phyloP scores from a whole-genome alignment of 2,797 vertebrate genomes.

The Syndactyla subalaris region DNA sequence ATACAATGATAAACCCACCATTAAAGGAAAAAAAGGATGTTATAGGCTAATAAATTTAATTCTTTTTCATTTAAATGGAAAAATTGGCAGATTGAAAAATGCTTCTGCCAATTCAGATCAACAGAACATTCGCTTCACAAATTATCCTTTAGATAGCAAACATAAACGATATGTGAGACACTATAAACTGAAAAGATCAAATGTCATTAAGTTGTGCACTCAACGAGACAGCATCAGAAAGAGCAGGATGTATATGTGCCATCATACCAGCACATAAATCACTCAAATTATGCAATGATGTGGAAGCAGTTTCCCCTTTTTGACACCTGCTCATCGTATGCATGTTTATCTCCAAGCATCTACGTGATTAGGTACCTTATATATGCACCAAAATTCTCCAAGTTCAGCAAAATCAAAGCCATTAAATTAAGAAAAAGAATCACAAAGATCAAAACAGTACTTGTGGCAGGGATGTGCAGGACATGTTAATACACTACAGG shows the following conservation, averaged over 20 bases:
- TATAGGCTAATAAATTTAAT: conserved; percentile 35
- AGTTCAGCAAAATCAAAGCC: background rate
- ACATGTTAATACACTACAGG: background rate
- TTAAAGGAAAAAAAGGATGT: background rate
- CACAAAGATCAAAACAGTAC: background rate
- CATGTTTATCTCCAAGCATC: background rate
- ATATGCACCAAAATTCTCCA: background rate
- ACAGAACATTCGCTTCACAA: conserved; percentile 11
- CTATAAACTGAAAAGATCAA: conserved; percentile 44
- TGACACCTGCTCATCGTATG: background rate
- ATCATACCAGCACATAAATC: background rate
- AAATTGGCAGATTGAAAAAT: conserved; percentile 45
- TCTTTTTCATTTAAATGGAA: conserved; percentile 30
- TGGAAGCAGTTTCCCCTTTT: background rate
- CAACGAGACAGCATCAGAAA: background rate
- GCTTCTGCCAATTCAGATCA: conserved; percentile 34
- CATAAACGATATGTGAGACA: background rate
- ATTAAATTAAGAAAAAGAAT: background rate
- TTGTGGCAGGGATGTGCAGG: background rate
- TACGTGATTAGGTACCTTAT: background rate
- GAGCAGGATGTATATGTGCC: background rate
- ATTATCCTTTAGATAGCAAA: conserved; percentile 40
- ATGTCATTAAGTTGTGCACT: conserved; percentile 10
- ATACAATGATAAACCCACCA: background rate
- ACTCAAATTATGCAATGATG: background rate